Evolutionary conservation across 2,113 vertebrate genomes (phyloP).

Genomic region (Zapus hudsonius): DNA sequence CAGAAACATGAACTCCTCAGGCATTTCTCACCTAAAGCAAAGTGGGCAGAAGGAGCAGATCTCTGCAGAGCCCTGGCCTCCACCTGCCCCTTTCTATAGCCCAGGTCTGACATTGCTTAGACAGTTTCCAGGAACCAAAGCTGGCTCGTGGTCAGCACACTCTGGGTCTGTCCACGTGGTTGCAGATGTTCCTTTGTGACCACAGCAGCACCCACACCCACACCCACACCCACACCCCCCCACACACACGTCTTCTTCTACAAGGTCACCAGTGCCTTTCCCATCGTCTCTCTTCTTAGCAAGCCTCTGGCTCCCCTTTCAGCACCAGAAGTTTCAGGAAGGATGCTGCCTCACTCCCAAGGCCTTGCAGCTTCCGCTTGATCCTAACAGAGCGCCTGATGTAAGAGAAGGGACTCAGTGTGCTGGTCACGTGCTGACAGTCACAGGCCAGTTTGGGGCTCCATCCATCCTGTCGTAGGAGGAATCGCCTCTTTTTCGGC

Average conservation of each 20-base stretch:
- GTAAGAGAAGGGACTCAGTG: neutral
- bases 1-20: too few relatives aligned
- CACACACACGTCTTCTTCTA: too few relatives aligned
- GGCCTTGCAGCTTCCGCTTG: neutral
- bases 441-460: neutral
- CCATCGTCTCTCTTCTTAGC: neutral
- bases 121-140: neutral
- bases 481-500: neutral
- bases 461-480: neutral
- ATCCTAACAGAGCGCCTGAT: neutral
- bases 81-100: neutral
- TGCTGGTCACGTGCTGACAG: too few relatives aligned
- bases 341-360: neutral
- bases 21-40: too few relatives aligned
- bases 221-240: too few relatives aligned
- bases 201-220: too few relatives aligned
- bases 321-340: neutral
- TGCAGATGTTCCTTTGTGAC: neutral
- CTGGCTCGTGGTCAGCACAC: rapidly evolving
- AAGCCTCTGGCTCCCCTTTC: neutral
- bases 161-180: neutral
- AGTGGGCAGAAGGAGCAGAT: too few relatives aligned
- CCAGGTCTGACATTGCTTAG: neutral
- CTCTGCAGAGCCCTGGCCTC: too few relatives aligned
- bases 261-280: too few relatives aligned